Evolutionary conservation across 2,888 invertebrate species (phyloP), one percentile per base, ranked within the genome.

Genomic region (Pyrrhosoma nymphula): DNA sequence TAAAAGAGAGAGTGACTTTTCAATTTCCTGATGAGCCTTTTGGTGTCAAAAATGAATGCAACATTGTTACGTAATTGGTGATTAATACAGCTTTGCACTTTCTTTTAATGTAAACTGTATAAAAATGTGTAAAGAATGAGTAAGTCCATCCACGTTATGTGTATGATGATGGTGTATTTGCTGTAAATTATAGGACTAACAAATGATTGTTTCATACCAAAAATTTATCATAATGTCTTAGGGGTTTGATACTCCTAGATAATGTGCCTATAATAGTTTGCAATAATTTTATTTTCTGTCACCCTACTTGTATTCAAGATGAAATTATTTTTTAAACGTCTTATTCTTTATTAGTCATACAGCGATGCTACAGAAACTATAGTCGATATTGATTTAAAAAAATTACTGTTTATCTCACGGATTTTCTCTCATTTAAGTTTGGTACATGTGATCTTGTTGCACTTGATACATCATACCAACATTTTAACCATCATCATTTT

Each of bases 241-340:
- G 63, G 93, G 69, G 63, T 63, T 20, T 93, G 20, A 63, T 20
- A 69, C 69, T 93, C 93, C 93, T 93, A 47, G 69, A 93, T 93
- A 69, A 93, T 93, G 93, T 93, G 93, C 93, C 93, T 93, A 93
- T 93, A 47, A 93, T 93, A 47, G 93, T 93, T 93, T 93, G 93
- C 93, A 93, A 69, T 93, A 93, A 93, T 69, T 47, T 93, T 69
- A 30, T 93, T 91, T 93, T 93, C 26, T 56, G 26, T 93, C 69
- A 35, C 47, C 47, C 26, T 23, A 60, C 69, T 69, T 69, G 23
- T 39, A 69, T 93, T 69, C 47, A 69, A 93, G 63, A 47, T 93
- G 63, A 69, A 93, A 93, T 93, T 93, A 63, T 69, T 93, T 93
- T 63, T 93, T 20, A 91, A 60, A 69, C n/a, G 26, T 35, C 91